Percentiles rank a stretch among this genome's conserved stretches.
phyloP scores from a whole-genome alignment of 2,113 vertebrate genomes.

The Monopterus albus region DNA sequence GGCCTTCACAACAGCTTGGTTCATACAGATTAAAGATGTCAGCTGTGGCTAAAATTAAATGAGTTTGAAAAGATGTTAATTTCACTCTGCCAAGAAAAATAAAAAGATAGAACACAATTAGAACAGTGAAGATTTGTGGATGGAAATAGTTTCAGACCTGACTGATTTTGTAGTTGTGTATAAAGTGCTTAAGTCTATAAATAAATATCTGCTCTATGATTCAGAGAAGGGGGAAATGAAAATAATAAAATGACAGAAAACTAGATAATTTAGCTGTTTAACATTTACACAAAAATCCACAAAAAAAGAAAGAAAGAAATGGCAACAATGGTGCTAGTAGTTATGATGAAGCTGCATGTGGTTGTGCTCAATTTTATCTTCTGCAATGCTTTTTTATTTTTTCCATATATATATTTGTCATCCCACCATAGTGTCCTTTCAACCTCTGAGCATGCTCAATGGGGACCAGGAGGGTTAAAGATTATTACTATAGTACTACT shows the following conservation, averaged over 20 bases:
- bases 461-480: slow-evolving; percentile 72
- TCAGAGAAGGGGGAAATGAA: background rate
- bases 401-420: slow-evolving; percentile 39
- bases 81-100: slow-evolving; percentile 46
- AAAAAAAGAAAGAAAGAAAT: slow-evolving; percentile 7
- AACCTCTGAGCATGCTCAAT: slow-evolving; percentile 84
- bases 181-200: slow-evolving; percentile 18
- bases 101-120: slow-evolving; percentile 56
- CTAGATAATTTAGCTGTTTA: background rate
- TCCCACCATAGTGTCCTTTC: slow-evolving; percentile 76
- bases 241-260: slow-evolving; percentile 23
- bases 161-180: background rate
- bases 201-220: slow-evolving; percentile 31
- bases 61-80: slow-evolving; percentile 76
- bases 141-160: slow-evolving; percentile 9
- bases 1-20: slow-evolving; percentile 80
- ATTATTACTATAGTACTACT: slow-evolving; percentile 81
- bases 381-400: slow-evolving; percentile 43
- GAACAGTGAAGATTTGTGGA: slow-evolving; percentile 36
- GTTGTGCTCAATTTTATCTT: slow-evolving; percentile 45
- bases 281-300: slow-evolving; percentile 4
- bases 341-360: slow-evolving; percentile 52
- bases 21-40: slow-evolving; percentile 81
- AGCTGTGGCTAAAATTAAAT: slow-evolving; percentile 80
- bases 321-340: slow-evolving; percentile 28